Percentiles rank a stretch among this genome's conserved stretches.
phyloP scores from a whole-genome alignment of 2,888 invertebrate species.

The Neuroscelio doddi region DNA sequence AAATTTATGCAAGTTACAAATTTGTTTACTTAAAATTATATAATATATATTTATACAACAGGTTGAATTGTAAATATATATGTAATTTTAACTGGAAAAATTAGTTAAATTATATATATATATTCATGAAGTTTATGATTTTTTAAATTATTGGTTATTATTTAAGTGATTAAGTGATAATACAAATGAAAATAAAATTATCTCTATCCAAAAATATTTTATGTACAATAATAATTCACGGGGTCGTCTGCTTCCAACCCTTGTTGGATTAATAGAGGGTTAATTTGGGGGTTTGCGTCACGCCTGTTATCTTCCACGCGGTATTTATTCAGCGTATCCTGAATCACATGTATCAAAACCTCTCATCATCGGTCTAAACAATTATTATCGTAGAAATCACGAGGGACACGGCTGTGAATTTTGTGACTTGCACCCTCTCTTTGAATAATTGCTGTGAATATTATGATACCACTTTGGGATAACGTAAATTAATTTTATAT shows the following conservation, averaged over 20 bases:
- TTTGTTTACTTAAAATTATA: too few species aligned
- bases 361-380: conserved; percentile 58
- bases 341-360: conserved; percentile 53
- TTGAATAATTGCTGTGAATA: background rate
- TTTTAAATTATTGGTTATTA: too few species aligned
- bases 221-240: conserved; percentile 54
- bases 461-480: background rate
- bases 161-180: too few species aligned
- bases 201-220: too few species aligned
- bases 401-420: conserved; percentile 43
- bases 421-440: background rate
- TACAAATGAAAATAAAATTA: too few species aligned
- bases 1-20: too few species aligned
- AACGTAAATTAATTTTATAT: too few species aligned
- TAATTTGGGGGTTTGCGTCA: conserved; percentile 63
- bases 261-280: conserved; percentile 66
- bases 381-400: conserved; percentile 58
- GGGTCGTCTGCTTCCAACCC: conserved; percentile 49
- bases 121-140: too few species aligned
- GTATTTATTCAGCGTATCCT: conserved; percentile 67
- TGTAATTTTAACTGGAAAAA: too few species aligned
- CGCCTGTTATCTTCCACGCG: conserved; percentile 67
- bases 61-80: too few species aligned
- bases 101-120: too few species aligned
- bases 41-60: too few species aligned